Base-by-base conservation (phyloP, 2,888 invertebrate species). In the Netelia inedita region DNA sequence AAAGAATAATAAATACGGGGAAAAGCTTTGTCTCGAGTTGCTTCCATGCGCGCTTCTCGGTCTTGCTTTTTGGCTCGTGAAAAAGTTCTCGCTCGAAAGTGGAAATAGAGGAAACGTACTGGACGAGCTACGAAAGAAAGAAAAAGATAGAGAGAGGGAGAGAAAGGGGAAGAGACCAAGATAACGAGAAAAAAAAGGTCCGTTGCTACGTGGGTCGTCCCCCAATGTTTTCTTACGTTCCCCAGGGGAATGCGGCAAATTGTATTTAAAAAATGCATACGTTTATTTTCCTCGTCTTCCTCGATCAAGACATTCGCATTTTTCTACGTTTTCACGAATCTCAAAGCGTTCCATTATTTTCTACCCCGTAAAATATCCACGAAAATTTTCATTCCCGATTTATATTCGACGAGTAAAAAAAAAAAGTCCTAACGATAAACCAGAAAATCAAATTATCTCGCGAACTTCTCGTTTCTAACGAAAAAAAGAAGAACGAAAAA, bases 261-360 rank as follows among this genome's bases (percentile, higher is more conserved):
- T 87, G 85, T 86, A 83, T 88, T 86, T 88, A 84, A 86, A 87
- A 85, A 88, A 87, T 86, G 86, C 80, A 86, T 35, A 80, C 59
- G 5, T 46, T 68, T 75, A 74, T 80, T 83, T 73, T 61, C 79
- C 65, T 63, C 16, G 43, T 19, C 57, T 79, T 46, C 55, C 28
- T 79, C 63, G 59, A 43, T 28, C 21, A 11, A 10, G 69, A 6
- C 35, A 50, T 57, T 59, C 66, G 55, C 66, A 28, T n/a, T 14
- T 9, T 46, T n/a, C n/a, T n/a, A n/a, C 10, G 19, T 16, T 46
- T 28, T 19, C 35, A 46, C 41, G 28, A 10, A 16, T 55, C 8
- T 35, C 6, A 35, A 35, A 35, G 35, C 8, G 3, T 35, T 35
- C 6, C 35, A 35, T 35, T 35, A 35, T 35, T 35, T 35, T 6